Percentiles rank a stretch among this genome's conserved stretches.
Conservation (phyloP, 2,113 vertebrate genomes). For the Oreochromis spilurus region DNA sequence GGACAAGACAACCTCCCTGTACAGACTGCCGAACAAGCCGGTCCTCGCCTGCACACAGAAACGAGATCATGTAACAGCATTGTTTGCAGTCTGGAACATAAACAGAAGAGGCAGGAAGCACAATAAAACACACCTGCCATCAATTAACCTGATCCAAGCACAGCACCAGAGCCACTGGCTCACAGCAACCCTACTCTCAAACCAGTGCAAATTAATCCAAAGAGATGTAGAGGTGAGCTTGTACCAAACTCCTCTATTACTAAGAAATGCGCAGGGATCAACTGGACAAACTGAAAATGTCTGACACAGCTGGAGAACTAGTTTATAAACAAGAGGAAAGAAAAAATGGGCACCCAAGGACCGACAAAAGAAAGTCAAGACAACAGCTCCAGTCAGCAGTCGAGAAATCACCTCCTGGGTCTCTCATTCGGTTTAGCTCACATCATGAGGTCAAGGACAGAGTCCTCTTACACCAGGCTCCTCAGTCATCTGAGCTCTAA, state of each 20-base stretch:
- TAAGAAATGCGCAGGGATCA: neutral
- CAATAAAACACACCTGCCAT: neutral
- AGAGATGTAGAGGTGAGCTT: neutral
- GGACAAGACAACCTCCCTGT: neutral
- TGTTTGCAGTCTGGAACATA: neutral
- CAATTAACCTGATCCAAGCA: neutral
- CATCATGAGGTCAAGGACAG: neutral
- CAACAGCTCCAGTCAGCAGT: neutral
- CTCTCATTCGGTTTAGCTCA: neutral
- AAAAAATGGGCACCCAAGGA: neutral
- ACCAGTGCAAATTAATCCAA: neutral
- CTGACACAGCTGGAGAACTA: neutral
- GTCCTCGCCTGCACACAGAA: neutral
- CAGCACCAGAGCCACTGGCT: neutral
- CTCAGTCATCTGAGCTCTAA: neutral
- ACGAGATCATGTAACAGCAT: neutral
- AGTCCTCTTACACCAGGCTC: neutral
- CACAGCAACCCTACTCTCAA: fast-evolving
- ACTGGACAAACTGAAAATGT: neutral
- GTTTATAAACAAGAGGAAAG: neutral
- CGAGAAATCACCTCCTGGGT: neutral
- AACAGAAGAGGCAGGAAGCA: neutral
- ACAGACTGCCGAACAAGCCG: neutral
- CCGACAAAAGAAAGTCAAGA: fast-evolving
- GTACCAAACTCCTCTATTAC: neutral